These are phyloP conservation scores for Drosophila sp. DNA, from an alignment of 1,140 invertebrate genomes.

Conservation along the genomic window DNA sequence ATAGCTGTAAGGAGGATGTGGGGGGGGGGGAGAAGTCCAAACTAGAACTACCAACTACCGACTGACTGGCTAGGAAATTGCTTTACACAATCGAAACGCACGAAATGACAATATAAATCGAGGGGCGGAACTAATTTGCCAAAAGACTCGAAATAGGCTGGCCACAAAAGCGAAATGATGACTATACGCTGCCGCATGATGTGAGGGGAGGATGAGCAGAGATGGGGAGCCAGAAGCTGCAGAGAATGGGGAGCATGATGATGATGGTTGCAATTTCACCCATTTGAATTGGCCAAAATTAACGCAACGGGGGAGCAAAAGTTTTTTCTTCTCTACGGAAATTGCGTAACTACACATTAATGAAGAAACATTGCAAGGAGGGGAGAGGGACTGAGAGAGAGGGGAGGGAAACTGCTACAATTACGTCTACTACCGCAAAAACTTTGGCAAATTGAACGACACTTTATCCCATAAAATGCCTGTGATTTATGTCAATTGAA, in stretches of 20 bases:
- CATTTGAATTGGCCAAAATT: conserved; percentile 74
- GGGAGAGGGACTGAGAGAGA: neutral
- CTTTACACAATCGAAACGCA: conserved; percentile 80
- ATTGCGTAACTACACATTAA: conserved; percentile 78
- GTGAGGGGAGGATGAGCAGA: conserved; percentile 17
- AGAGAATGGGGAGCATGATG: conserved; percentile 18
- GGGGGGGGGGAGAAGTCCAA: neutral
- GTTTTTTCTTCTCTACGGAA: conserved; percentile 57
- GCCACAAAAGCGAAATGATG: conserved; percentile 70
- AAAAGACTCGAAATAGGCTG: conserved; percentile 79
- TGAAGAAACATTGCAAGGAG: conserved; percentile 71
- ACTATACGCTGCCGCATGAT: conserved; percentile 38
- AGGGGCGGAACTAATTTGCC: conserved; percentile 81
- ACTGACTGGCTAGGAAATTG: conserved; percentile 56
- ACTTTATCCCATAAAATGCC: conserved; percentile 73
- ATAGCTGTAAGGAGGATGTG: conserved; percentile 40
- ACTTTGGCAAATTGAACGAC: conserved; percentile 72
- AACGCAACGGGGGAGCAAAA: conserved; percentile 68
- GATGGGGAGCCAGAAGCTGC: conserved; percentile 1
- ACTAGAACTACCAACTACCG: conserved; percentile 32
- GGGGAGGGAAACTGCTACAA: conserved; percentile 15
- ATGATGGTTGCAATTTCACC: conserved; percentile 36
- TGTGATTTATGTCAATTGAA: conserved; percentile 76
- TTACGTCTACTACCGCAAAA: conserved; percentile 32
- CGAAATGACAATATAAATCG: conserved; percentile 81